Evolutionary conservation across 2,797 vertebrate genomes (phyloP), one percentile per base, ranked within the genome.

Genomic region (Pipistrellus pipistrellus): DNA sequence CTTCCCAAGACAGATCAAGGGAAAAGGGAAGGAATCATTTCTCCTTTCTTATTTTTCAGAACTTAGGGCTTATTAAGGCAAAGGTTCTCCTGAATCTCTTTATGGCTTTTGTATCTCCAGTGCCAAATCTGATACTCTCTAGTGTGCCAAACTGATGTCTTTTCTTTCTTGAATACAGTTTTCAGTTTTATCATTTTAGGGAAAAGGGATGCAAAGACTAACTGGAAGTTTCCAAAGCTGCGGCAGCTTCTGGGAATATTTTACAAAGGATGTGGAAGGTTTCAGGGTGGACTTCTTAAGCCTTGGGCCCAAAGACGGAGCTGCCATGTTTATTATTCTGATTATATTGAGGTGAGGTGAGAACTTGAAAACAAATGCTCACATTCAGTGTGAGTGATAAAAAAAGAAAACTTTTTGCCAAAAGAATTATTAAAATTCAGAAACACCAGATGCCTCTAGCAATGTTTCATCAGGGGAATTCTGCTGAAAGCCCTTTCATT

Each of bases 381-480:
- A 41, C 38, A 72, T 64, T 64, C 68, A n/a, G 51, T 92, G 72
- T 80, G 85, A 66, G 83, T n/a, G 85, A 95, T 62, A 53, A 59
- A 89, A 91, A 89, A 41, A 62, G 78, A 96, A 95, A 88, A 32
- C 91, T 89, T 78, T 3, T 10, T 9, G 30, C 0, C 35, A 78
- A 83, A 48, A 25, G 27, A 59, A 69, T 93, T 92, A 94, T 97
- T 96, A 94, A 97, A 91, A 96, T 97, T 97, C 94, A 94, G 91
- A 92, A 73, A 92, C 57, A 80, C 53, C 89, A 88, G 83, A 96
- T 95, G 95, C 90, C 91, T 92, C 66, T 10, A 76, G 96, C 82
- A 53, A 83, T 83, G 53, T 75, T 85, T 86, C 92, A 53, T 71
- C 88, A 76, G 80, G 91, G 93, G 95, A 95, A 75, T 91, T 95